phyloP scores from a whole-genome alignment of 1,140 invertebrate genomes.

The Nomia melanderi region DNA sequence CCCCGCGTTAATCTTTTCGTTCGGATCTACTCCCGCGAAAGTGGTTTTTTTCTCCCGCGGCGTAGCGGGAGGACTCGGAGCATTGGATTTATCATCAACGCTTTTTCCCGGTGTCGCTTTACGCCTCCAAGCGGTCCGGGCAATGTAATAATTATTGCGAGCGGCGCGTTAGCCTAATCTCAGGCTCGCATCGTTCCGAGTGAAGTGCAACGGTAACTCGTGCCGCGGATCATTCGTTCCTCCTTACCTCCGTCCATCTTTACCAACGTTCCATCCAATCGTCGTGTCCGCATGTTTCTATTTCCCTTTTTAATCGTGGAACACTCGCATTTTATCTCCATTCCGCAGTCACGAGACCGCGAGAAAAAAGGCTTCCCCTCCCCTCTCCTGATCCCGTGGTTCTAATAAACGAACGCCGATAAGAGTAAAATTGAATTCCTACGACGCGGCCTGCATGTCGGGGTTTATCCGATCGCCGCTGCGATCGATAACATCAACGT shows the following conservation, averaged over 20 bases:
- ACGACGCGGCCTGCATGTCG: background rate
- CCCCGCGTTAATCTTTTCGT: background rate
- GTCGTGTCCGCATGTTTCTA: too few species aligned
- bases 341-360: background rate
- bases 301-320: background rate
- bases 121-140: background rate
- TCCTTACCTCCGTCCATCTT: slow-evolving; percentile 1
- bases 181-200: slow-evolving; percentile 59
- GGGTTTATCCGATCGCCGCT: background rate
- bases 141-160: slow-evolving; percentile 65
- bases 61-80: background rate
- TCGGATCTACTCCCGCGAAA: too few species aligned
- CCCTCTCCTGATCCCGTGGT: too few species aligned
- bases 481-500: slow-evolving; percentile 11
- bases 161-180: slow-evolving; percentile 61
- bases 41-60: background rate
- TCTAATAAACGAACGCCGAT: slow-evolving; percentile 2
- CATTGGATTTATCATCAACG: slow-evolving; percentile 7
- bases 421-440: slow-evolving; percentile 48
- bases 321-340: slow-evolving; percentile 28
- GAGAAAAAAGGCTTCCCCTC: too few species aligned
- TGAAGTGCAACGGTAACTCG: slow-evolving; percentile 70
- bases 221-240: slow-evolving; percentile 45
- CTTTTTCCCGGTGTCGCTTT: slow-evolving; percentile 8
- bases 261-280: slow-evolving; percentile 44